Base-by-base conservation (phyloP, 1,140 invertebrate genomes). In the Lasioglossum baleicum region DNA sequence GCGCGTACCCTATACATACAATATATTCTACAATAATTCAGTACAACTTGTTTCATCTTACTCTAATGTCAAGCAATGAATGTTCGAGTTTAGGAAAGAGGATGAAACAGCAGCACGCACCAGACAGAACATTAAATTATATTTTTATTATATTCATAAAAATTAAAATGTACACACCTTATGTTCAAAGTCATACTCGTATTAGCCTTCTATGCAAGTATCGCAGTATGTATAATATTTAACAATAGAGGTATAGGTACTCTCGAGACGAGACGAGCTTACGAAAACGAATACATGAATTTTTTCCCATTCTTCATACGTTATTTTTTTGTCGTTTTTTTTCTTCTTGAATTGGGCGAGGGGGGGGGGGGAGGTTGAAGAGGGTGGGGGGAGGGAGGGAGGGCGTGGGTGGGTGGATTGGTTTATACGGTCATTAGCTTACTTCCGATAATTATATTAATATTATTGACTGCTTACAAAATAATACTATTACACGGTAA, bases 121-220 rank as follows among this genome's bases (percentile, higher is more conserved):
- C 64, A 83, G 60, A 40, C 83, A 83, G 83, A 87, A 82, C 83
- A 81, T 87, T 87, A 87, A 87, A 87, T 87, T 76, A 87, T 87
- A 87, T 66, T 87, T 87, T 87, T 87, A 87, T 87, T 87, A 87
- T 87, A 80, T 87, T 82, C 83, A 83, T 87, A 87, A 86, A 84
- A 87, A 87, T 87, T 87, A 87, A 87, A 87, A 87, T 87, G 77
- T 87, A 87, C 83, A 85, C 84, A 83, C 83, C 84, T 86, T 86
- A 86, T 75, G 67, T 69, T 85, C 83, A 75, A 86, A 83, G 72
- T 83, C 76, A 81, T 83, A 83, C 70, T 75, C 82, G 77, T 86
- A 83, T 44, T 68, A 83, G 76, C 51, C 83, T 86, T 86, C 84
- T 84, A 84, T 85, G 76, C 71, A 75, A 67, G 56, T 82, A 83